A percentile compares a stretch with the other conserved stretches of the same genome.
Conservation (phyloP, 1,140 invertebrate species). For the Eurosta solidaginis region DNA sequence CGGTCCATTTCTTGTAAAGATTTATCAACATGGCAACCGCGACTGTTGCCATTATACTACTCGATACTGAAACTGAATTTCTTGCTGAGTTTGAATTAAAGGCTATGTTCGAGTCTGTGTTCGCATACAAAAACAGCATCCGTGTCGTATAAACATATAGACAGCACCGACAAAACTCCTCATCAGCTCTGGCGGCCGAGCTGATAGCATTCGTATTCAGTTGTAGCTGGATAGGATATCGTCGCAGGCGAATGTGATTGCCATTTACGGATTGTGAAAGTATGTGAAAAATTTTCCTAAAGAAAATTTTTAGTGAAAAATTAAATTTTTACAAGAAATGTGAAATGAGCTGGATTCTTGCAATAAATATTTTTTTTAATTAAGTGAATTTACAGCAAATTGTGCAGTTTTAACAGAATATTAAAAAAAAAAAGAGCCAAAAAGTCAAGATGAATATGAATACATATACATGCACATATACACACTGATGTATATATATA, state of each 20-base stretch:
- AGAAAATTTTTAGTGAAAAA: neutral
- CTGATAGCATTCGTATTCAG: constrained; percentile 21
- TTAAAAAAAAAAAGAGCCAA: neutral
- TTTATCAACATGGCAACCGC: too few species aligned
- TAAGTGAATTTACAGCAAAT: neutral
- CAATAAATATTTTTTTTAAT: too few species aligned
- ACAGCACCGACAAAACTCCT: neutral
- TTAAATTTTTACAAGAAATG: neutral
- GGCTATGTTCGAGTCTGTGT: neutral
- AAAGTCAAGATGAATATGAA: too few species aligned
- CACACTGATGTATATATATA: too few species aligned
- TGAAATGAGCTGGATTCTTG: neutral
- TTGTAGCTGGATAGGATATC: constrained; percentile 38
- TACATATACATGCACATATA: too few species aligned
- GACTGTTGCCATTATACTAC: too few species aligned
- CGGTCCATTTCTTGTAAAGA: too few species aligned
- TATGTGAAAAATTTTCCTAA: constrained; percentile 19
- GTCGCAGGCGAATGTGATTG: constrained; percentile 35
- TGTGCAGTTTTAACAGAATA: neutral
- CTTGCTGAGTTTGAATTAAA: neutral
- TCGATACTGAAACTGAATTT: neutral
- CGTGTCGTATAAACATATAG: neutral
- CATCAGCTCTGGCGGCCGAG: neutral
- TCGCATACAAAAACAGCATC: neutral
- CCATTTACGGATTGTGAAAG: constrained; percentile 32